Conservation (phyloP, 1,140 invertebrate species). For the Drosophila micromelanica region DNA sequence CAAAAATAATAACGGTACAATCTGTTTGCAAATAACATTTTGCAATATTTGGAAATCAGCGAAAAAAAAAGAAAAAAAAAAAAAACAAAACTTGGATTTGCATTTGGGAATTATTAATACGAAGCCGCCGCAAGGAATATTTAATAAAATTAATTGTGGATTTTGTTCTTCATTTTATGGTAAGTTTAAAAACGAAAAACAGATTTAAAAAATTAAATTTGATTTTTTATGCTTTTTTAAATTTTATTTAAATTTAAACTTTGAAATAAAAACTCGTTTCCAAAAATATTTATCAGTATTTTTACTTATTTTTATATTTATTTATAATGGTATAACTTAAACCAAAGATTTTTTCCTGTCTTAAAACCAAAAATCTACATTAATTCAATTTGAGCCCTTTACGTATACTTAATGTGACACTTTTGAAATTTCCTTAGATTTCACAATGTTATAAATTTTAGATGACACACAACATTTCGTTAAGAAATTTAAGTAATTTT, state of each 20-base stretch:
- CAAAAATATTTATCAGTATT: too few species aligned
- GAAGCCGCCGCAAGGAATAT: slow-evolving; percentile 13
- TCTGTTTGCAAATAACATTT: not conserved
- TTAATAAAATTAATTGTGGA: slow-evolving; percentile 29
- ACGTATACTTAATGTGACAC: not conserved
- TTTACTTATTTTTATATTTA: too few species aligned
- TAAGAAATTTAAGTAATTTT: not conserved
- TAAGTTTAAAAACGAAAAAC: slow-evolving; percentile 32
- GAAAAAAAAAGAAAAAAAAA: slow-evolving; percentile 1
- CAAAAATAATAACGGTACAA: slow-evolving; percentile 33
- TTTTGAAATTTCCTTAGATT: not conserved
- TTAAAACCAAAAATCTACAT: too few species aligned
- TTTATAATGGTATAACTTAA: not conserved
- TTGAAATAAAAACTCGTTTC: too few species aligned
- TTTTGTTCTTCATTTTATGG: slow-evolving; percentile 55
- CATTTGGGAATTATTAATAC: slow-evolving; percentile 13
- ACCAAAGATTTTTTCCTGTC: not conserved
- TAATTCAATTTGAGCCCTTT: too few species aligned
- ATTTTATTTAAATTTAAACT: not conserved
- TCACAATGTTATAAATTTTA: not conserved
- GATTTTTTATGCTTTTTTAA: not conserved
- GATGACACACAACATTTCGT: not conserved
- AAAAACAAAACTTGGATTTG: slow-evolving; percentile 18
- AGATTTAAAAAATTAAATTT: too few species aligned
- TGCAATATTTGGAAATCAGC: not conserved